A percentile compares a stretch with the other conserved stretches of the same genome.
Evolutionary conservation across 2,113 vertebrate genomes (phyloP).

Genomic region (Rallus limicola): DNA sequence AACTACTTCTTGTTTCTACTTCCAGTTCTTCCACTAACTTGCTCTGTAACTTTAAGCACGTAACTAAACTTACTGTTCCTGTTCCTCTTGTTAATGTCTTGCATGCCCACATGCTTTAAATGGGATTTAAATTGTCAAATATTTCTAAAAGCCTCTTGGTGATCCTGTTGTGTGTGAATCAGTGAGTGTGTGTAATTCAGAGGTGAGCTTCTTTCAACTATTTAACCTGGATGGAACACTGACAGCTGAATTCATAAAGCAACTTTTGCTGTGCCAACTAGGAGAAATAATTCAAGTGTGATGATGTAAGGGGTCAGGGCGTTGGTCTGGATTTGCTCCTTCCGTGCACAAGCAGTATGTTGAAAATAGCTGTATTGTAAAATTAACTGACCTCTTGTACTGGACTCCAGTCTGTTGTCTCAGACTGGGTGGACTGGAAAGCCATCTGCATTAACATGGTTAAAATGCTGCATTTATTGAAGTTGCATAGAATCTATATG

Average conservation of each 20-base stretch:
- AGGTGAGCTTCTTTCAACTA: not conserved
- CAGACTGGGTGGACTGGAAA: not conserved
- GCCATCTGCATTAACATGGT: not conserved
- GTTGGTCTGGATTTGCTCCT: not conserved
- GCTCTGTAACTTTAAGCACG: not conserved
- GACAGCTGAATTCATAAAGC: not conserved
- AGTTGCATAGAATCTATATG: not conserved
- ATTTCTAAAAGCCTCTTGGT: slow-evolving; percentile 4
- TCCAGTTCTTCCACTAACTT: not conserved
- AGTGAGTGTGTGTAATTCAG: not conserved
- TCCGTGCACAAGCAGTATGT: not conserved
- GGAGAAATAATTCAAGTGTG: not conserved
- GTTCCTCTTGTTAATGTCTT: not conserved
- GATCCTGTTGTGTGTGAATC: not conserved
- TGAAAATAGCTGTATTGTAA: not conserved
- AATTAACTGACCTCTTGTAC: not conserved
- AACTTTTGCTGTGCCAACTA: not conserved
- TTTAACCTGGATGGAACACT: not conserved
- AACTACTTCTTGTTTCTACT: not conserved
- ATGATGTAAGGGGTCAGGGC: not conserved
- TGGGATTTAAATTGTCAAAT: not conserved
- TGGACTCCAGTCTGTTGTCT: not conserved
- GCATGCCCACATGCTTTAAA: not conserved
- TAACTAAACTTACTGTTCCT: slow-evolving; percentile 8
- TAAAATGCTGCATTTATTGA: not conserved